phyloP scores from a whole-genome alignment of 2,113 vertebrate genomes.

The Hemibagrus wyckioides region DNA sequence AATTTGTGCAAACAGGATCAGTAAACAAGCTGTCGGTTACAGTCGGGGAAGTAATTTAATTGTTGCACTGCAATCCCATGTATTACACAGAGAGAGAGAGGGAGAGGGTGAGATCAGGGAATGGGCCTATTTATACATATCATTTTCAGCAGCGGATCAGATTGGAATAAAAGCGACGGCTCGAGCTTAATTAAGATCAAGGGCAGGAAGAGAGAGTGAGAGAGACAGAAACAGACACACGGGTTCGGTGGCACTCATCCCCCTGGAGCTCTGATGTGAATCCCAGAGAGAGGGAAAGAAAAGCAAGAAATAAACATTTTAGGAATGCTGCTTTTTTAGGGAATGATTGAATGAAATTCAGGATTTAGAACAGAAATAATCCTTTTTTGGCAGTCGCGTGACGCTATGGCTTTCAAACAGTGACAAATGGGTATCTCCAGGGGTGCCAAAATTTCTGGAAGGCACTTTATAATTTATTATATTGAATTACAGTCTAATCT shows the following conservation, averaged over 20 bases:
- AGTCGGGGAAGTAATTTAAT: slow-evolving; percentile 53
- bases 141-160: slow-evolving; percentile 33
- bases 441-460: background rate
- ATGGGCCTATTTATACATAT: slow-evolving; percentile 47
- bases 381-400: background rate
- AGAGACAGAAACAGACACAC: background rate
- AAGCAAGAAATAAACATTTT: background rate
- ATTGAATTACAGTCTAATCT: too few species aligned
- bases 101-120: background rate
- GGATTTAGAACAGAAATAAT: background rate
- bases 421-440: background rate
- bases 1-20: slow-evolving; percentile 59
- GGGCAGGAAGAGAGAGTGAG: background rate
- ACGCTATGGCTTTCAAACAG: background rate
- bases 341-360: background rate
- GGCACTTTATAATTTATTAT: background rate
- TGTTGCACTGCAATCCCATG: slow-evolving; percentile 43
- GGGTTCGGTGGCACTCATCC: background rate
- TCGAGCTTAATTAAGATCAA: slow-evolving; percentile 49
- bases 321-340: background rate
- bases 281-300: background rate
- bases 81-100: slow-evolving; percentile 15
- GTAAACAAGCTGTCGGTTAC: slow-evolving; percentile 62
- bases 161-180: slow-evolving; percentile 38
- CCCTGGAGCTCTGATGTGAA: background rate